phyloP scores from a whole-genome alignment of 2,888 invertebrate genomes.

The Drosophila limbata region DNA sequence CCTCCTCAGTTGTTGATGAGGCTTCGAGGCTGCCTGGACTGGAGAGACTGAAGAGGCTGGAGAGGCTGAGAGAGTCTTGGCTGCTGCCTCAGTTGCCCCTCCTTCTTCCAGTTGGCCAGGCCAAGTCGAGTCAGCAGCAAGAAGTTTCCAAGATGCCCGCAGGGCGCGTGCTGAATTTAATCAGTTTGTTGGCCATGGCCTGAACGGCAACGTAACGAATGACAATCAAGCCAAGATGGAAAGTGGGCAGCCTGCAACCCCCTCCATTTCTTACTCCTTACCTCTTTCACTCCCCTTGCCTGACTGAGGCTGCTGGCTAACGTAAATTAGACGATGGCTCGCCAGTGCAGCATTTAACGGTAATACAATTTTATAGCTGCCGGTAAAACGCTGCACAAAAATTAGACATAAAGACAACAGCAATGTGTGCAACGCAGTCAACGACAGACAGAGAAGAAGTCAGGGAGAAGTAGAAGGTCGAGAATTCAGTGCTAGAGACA shows the following conservation, averaged over 20 bases:
- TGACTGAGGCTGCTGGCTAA: conserved; percentile 60
- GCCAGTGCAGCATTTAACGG: conserved; percentile 80
- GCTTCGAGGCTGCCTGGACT: conserved; percentile 40
- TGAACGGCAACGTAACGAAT: conserved; percentile 72
- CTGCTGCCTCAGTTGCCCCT: conserved; percentile 9
- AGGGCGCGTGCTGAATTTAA: conserved; percentile 85
- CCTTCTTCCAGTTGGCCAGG: conserved; percentile 5
- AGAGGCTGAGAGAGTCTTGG: conserved; percentile 11
- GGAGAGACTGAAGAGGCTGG: conserved; percentile 6
- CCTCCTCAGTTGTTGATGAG: conserved; percentile 62
- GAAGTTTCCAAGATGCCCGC: conserved; percentile 82
- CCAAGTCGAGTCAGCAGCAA: conserved; percentile 39
- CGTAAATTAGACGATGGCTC: conserved; percentile 81
- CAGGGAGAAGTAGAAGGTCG: background rate
- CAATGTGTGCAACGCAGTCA: conserved; percentile 48
- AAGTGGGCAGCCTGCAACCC: conserved; percentile 67
- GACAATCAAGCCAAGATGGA: conserved; percentile 81
- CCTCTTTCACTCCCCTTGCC: background rate
- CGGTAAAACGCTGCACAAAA: conserved; percentile 79
- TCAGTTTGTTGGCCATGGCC: conserved; percentile 80
- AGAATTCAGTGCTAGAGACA: conserved; percentile 28
- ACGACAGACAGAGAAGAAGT: conserved; percentile 20
- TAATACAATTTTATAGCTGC: conserved; percentile 82
- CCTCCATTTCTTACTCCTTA: background rate
- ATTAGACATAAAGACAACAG: conserved; percentile 75